Percentiles rank a stretch among this genome's conserved stretches.
Evolutionary conservation across 2,113 vertebrate species (phyloP).

Genomic region (Microtus pennsylvanicus): DNA sequence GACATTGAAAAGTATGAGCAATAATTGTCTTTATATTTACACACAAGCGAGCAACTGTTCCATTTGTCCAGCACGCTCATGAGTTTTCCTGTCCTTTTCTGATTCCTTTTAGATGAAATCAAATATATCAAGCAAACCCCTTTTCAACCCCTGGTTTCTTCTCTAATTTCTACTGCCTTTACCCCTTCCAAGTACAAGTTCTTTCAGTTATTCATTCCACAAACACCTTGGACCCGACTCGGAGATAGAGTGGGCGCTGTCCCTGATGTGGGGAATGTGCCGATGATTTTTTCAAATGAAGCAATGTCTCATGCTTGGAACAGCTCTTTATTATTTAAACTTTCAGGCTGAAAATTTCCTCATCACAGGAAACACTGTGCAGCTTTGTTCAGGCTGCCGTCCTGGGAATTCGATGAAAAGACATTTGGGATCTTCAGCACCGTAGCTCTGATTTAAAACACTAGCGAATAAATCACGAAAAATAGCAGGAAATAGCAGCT

Average conservation of each 20-base stretch:
- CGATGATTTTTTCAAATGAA: constrained; percentile 31
- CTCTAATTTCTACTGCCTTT: constrained; percentile 20
- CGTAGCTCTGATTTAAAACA: background rate
- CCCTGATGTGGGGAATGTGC: background rate
- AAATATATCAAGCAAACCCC: constrained; percentile 25
- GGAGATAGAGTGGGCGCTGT: constrained; percentile 26
- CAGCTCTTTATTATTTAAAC: constrained; percentile 36
- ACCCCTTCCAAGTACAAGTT: constrained; percentile 27
- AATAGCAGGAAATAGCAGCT: background rate
- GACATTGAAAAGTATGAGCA: constrained; percentile 16
- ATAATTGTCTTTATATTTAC: constrained; percentile 38
- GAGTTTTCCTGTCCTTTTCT: constrained; percentile 47
- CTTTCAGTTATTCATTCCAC: constrained; percentile 51
- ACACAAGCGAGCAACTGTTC: background rate
- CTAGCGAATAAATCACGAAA: background rate
- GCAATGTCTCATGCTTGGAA: background rate
- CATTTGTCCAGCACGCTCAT: background rate
- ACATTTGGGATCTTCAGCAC: background rate
- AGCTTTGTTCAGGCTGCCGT: background rate
- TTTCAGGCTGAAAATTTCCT: constrained; percentile 43
- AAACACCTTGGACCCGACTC: constrained; percentile 54
- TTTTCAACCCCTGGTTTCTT: background rate
- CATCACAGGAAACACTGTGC: background rate
- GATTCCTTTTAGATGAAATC: constrained; percentile 40
- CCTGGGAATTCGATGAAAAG: background rate